Evolutionary conservation across 2,888 invertebrate species (phyloP).

Genomic region (Psococerastis gibbosa): DNA sequence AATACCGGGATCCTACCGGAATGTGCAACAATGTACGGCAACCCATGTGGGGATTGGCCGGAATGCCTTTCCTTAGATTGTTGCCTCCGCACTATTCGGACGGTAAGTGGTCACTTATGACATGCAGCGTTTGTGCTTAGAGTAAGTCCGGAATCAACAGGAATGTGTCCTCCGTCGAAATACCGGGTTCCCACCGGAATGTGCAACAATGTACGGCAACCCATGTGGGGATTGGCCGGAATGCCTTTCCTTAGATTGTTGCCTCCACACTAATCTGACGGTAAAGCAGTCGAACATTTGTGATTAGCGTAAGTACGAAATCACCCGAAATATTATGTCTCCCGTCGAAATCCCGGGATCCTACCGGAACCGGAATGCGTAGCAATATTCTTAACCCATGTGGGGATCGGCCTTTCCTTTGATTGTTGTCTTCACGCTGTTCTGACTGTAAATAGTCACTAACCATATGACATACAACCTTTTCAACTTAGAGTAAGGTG

Average conservation of each 20-base stretch:
- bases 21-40: constrained; percentile 79
- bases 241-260: constrained; percentile 55
- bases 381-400: constrained; percentile 65
- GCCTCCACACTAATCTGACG: constrained; percentile 52
- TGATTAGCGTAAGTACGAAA: no score
- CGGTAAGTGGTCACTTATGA: constrained; percentile 41
- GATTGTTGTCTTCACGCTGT: constrained; percentile 52
- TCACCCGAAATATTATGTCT: no score
- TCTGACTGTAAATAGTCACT: constrained; percentile 48
- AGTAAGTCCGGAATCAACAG: constrained; percentile 6
- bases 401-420: constrained; percentile 63
- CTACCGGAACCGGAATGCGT: constrained; percentile 72
- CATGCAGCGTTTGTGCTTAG: no score
- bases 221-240: constrained; percentile 65
- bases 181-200: constrained; percentile 63
- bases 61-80: constrained; percentile 54
- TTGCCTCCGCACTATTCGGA: constrained; percentile 54
- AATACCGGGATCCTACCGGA: constrained; percentile 61
- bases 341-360: constrained; percentile 62
- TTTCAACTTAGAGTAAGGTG: no score
- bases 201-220: constrained; percentile 75
- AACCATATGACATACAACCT: no score
- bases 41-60: constrained; percentile 63
- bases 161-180: constrained; percentile 55
- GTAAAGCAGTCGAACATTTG: no score